Conservation (phyloP, 2,888 invertebrate genomes). For the Oxyteleia sp. region DNA sequence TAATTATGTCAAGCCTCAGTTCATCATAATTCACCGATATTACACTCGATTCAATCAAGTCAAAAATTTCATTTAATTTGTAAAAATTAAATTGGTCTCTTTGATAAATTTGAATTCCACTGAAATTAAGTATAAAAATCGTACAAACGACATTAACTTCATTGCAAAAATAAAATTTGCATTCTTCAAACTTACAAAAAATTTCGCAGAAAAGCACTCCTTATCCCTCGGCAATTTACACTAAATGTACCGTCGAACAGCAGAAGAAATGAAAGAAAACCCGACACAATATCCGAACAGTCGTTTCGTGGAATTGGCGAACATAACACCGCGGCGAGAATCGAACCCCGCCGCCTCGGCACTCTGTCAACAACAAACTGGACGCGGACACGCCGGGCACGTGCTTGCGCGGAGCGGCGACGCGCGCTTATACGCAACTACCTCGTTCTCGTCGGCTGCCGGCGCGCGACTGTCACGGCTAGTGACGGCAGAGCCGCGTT, state of each 20-base stretch:
- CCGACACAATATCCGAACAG: neutral
- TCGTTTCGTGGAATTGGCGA: slow-evolving; percentile 8
- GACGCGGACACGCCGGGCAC: slow-evolving; percentile 47
- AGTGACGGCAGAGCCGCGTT: slow-evolving; percentile 69
- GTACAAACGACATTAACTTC: too few species aligned
- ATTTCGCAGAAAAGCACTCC: too few species aligned
- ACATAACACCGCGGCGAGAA: slow-evolving; percentile 15
- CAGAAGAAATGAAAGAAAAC: neutral
- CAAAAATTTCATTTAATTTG: too few species aligned
- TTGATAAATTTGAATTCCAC: too few species aligned
- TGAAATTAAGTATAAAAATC: too few species aligned
- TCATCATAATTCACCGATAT: too few species aligned
- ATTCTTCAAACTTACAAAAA: too few species aligned
- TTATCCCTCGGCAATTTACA: slow-evolving; percentile 4
- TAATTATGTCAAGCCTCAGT: too few species aligned
- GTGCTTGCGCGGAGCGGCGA: slow-evolving; percentile 48
- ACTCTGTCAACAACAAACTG: slow-evolving; percentile 19
- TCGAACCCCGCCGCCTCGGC: too few species aligned
- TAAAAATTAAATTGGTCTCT: too few species aligned
- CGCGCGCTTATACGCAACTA: neutral
- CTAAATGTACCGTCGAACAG: slow-evolving; percentile 3
- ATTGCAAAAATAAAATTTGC: too few species aligned
- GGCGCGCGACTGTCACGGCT: slow-evolving; percentile 85
- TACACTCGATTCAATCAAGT: too few species aligned
- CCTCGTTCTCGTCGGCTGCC: slow-evolving; percentile 83